These are phyloP conservation scores for Chitala chitala DNA, from an alignment of 2,113 vertebrate genomes.

Conservation along the genomic window DNA sequence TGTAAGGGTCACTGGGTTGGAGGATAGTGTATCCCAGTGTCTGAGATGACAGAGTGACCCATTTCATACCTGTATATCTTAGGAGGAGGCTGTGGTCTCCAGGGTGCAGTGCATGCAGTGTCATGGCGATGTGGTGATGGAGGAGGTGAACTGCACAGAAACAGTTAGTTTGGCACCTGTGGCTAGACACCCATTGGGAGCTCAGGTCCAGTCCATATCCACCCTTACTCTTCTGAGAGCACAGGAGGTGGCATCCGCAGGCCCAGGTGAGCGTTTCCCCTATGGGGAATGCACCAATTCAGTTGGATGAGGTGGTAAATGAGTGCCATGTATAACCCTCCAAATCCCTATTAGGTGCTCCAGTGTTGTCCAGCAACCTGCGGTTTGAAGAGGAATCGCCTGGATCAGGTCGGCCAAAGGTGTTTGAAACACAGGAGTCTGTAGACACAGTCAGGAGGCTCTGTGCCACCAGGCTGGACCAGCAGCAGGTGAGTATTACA, in stretches of 20 bases:
- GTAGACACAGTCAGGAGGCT: constrained; percentile 51
- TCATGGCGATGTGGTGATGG: constrained; percentile 46
- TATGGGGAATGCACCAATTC: neutral
- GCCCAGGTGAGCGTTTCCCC: constrained; percentile 41
- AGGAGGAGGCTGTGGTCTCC: constrained; percentile 50
- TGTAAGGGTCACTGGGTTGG: neutral
- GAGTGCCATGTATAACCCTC: too few species aligned
- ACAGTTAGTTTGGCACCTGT: constrained; percentile 42
- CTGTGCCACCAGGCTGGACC: constrained; percentile 53
- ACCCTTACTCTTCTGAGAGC: constrained; percentile 55
- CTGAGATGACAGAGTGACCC: neutral
- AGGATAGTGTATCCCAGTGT: neutral
- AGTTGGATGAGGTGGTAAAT: too few species aligned
- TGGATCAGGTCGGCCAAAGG: constrained; percentile 30
- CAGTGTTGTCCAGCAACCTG: constrained; percentile 39
- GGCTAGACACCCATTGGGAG: constrained; percentile 35
- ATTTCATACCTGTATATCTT: neutral
- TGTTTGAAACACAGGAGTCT: constrained; percentile 40
- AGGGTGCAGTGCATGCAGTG: constrained; percentile 55
- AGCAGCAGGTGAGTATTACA: constrained; percentile 52
- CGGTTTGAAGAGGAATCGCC: constrained; percentile 51
- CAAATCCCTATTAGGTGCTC: constrained; percentile 43
- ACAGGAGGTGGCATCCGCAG: constrained; percentile 42
- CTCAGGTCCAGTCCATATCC: constrained; percentile 54
- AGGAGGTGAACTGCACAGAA: constrained; percentile 68